These are phyloP conservation scores for Drosophila oshimai DNA, from an alignment of 1,140 invertebrate species.

Conservation along the genomic window DNA sequence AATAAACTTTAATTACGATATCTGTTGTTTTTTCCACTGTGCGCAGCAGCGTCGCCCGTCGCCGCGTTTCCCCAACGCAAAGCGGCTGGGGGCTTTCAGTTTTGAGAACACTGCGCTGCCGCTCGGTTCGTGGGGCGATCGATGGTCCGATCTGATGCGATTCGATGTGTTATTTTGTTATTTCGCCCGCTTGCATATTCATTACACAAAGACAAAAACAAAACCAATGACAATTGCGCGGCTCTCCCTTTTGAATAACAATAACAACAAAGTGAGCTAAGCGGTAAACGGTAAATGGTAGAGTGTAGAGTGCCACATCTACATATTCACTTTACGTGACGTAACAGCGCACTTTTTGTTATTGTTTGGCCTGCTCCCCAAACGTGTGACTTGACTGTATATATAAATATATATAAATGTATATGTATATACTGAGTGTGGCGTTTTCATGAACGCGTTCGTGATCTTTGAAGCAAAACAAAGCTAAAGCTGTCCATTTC, in stretches of 20 bases:
- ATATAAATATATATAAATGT: background rate
- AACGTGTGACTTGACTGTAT: constrained; percentile 18
- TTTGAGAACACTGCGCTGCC: constrained; percentile 54
- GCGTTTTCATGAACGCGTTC: constrained; percentile 77
- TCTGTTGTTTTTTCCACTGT: no score
- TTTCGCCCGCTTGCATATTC: constrained; percentile 42
- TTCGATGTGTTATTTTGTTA: constrained; percentile 22
- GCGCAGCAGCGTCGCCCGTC: background rate
- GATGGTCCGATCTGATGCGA: constrained; percentile 22
- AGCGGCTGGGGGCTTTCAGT: constrained; percentile 38
- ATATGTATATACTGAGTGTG: constrained; percentile 14
- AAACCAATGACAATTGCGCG: constrained; percentile 5
- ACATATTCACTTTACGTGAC: constrained; percentile 54
- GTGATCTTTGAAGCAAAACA: constrained; percentile 81
- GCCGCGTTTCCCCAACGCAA: constrained; percentile 13
- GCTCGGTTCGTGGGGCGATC: constrained; percentile 63
- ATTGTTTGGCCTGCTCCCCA: constrained; percentile 56
- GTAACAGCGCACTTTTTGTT: constrained; percentile 69
- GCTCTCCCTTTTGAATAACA: constrained; percentile 10
- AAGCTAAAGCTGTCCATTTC: constrained; percentile 65
- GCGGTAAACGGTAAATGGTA: constrained; percentile 35
- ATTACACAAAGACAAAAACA: constrained; percentile 7
- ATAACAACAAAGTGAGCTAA: constrained; percentile 41
- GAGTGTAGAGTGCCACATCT: constrained; percentile 37
- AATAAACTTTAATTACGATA: no score